Evolutionary conservation across 1,140 invertebrate genomes (phyloP).

Genomic region (Drosophila serrata): DNA sequence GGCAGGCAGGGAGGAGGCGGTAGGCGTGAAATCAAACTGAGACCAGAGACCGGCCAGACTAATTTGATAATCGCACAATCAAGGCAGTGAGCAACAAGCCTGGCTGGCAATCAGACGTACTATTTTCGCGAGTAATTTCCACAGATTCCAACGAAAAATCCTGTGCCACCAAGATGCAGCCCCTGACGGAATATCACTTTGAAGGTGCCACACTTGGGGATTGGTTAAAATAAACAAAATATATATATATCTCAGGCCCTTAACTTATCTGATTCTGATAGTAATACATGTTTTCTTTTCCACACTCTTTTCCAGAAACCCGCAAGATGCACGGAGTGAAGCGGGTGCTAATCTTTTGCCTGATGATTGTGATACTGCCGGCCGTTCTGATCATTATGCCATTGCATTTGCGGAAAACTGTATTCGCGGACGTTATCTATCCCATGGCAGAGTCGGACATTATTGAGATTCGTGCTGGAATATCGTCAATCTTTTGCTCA

Average conservation of each 20-base stretch:
- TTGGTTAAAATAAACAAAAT: background rate
- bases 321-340: conserved; percentile 91
- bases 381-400: conserved; percentile 90
- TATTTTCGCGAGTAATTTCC: conserved; percentile 19
- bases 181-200: conserved; percentile 76
- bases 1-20: conserved; percentile 19
- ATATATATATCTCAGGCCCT: conserved; percentile 16
- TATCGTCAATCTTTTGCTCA: conserved; percentile 92
- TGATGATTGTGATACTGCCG: conserved; percentile 90
- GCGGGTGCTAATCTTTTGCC: conserved; percentile 90
- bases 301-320: conserved; percentile 86
- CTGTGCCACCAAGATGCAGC: conserved; percentile 57
- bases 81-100: conserved; percentile 57
- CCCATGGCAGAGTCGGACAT: conserved; percentile 93
- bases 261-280: conserved; percentile 29
- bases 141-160: background rate
- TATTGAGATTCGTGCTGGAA: conserved; percentile 91
- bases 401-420: conserved; percentile 90
- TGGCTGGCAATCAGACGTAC: conserved; percentile 36
- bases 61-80: conserved; percentile 75
- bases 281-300: conserved; percentile 15
- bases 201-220: conserved; percentile 56
- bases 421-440: conserved; percentile 91
- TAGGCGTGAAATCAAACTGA: conserved; percentile 23
- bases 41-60: conserved; percentile 22